These are phyloP conservation scores for Drosophila kuntzei DNA, from an alignment of 2,888 invertebrate genomes.

Conservation along the genomic window DNA sequence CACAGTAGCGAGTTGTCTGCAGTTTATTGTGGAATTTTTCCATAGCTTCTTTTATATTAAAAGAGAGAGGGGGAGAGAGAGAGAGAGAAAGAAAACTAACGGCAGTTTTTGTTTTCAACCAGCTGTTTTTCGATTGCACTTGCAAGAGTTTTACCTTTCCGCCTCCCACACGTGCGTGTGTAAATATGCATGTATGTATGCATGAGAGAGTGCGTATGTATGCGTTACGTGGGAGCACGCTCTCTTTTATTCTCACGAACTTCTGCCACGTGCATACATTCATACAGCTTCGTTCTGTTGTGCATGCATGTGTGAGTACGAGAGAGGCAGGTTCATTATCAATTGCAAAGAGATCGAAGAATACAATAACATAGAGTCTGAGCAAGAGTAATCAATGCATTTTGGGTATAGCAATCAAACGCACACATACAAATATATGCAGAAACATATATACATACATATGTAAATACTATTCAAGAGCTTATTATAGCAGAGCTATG, in stretches of 20 bases:
- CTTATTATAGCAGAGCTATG: too few species aligned
- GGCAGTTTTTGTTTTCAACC: slow-evolving; percentile 42
- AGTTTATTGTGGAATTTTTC: slow-evolving; percentile 50
- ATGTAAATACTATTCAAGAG: not conserved
- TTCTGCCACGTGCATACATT: slow-evolving; percentile 26
- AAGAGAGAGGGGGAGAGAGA: slow-evolving; percentile 1
- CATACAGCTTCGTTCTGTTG: not conserved
- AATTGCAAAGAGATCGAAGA: slow-evolving; percentile 16
- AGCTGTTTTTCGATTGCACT: slow-evolving; percentile 48
- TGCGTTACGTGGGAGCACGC: slow-evolving; percentile 16
- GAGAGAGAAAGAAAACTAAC: slow-evolving; percentile 12
- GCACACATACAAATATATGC: not conserved
- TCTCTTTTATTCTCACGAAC: slow-evolving; percentile 16
- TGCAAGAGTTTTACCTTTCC: slow-evolving; percentile 8
- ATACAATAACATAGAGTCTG: not conserved
- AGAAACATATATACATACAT: not conserved
- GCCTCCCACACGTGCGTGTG: slow-evolving; percentile 19
- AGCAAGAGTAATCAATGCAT: not conserved
- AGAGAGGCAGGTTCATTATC: slow-evolving; percentile 41
- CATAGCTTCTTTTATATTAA: slow-evolving; percentile 21
- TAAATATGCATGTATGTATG: not conserved
- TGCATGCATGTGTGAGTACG: not conserved
- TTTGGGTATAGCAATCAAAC: slow-evolving; percentile 1
- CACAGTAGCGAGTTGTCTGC: slow-evolving; percentile 22
- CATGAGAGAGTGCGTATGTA: not conserved